Conservation (phyloP, 2,888 invertebrate species). For the Andrena chrysosceles region DNA sequence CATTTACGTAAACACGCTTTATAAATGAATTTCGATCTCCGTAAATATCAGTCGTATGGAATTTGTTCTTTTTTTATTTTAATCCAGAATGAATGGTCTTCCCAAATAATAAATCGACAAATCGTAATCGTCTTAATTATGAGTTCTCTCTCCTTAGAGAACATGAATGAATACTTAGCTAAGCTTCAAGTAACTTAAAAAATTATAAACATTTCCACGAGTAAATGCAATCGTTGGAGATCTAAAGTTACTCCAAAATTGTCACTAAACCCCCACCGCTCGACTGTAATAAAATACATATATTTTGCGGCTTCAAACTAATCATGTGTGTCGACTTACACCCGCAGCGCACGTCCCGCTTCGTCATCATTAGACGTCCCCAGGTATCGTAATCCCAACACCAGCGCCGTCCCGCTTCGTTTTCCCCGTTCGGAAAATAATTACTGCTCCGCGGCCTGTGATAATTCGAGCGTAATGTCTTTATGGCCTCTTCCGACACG, state of each 20-base stretch:
- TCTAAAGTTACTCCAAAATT: neutral
- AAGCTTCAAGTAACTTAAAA: no score
- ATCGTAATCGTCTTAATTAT: no score
- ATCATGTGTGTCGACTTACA: neutral
- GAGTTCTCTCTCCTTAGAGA: no score
- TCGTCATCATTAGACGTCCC: constrained; percentile 23
- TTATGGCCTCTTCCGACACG: constrained; percentile 41
- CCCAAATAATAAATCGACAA: no score
- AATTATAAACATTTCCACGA: no score
- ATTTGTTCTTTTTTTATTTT: no score
- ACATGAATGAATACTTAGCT: no score
- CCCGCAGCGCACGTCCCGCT: neutral
- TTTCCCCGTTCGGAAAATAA: constrained; percentile 51
- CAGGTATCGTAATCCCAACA: constrained; percentile 10
- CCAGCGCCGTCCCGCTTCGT: constrained; percentile 6
- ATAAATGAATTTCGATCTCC: no score
- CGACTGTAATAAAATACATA: neutral
- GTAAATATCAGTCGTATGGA: no score
- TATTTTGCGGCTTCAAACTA: neutral
- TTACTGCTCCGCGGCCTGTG: constrained; percentile 46
- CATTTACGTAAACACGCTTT: no score
- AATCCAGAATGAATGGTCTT: no score
- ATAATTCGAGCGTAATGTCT: constrained; percentile 65
- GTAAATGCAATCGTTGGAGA: no score
- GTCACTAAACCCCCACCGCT: neutral